Evolutionary conservation across 2,113 vertebrate species (phyloP).

Genomic region (Phocoena phocoena): DNA sequence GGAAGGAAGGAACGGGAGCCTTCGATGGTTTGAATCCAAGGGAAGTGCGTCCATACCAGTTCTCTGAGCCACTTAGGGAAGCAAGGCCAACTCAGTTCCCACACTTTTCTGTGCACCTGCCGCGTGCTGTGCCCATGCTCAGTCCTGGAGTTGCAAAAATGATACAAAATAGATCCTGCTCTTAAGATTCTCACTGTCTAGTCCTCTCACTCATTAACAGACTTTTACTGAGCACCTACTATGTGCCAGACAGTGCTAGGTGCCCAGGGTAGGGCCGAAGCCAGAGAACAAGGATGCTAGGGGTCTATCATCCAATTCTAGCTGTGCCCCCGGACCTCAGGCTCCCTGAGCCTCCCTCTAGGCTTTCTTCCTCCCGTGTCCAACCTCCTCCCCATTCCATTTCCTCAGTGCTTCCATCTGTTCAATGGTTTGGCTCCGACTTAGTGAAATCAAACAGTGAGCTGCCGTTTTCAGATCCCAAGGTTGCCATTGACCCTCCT

Average conservation of each 20-base stretch:
- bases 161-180: not conserved
- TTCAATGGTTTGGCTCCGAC: not conserved
- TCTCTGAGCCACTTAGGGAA: not conserved
- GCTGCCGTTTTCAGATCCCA: not conserved
- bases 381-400: not conserved
- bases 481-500: not conserved
- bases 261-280: not conserved
- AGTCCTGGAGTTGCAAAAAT: not conserved
- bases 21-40: not conserved
- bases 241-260: not conserved
- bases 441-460: not conserved
- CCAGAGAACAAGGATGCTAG: not conserved
- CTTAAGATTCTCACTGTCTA: not conserved
- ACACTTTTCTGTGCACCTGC: not conserved
- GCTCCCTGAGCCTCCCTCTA: not conserved
- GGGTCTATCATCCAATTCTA: not conserved
- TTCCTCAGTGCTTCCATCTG: not conserved
- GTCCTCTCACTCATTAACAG: not conserved
- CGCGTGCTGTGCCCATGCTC: not conserved
- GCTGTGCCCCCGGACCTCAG: not conserved
- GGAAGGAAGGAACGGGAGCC: not conserved
- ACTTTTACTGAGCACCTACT: not conserved
- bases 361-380: too few species aligned
- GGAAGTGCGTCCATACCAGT: fast-evolving
- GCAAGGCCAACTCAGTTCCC: not conserved